These are phyloP conservation scores for Liolophura sinensis DNA, from an alignment of 1,140 invertebrate genomes.

Conservation along the genomic window DNA sequence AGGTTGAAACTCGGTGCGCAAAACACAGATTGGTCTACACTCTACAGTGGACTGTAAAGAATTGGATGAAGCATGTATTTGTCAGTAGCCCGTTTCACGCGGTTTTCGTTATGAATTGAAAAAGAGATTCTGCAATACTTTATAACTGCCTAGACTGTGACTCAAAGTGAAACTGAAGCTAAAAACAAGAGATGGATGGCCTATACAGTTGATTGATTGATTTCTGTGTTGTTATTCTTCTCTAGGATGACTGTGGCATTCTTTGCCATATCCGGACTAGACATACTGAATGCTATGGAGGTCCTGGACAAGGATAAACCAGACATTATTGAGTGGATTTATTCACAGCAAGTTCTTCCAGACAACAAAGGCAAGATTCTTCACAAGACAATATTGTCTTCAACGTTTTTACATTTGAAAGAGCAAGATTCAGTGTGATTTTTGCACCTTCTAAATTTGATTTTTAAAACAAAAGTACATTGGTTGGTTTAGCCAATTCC, in stretches of 20 bases:
- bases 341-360: constrained; percentile 78
- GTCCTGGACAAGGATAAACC: constrained; percentile 63
- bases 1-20: too few species aligned
- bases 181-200: background rate
- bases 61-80: too few species aligned
- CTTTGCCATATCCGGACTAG: constrained; percentile 87
- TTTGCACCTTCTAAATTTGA: too few species aligned
- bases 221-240: constrained; percentile 32
- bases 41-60: too few species aligned
- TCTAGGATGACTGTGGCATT: constrained; percentile 81
- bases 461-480: too few species aligned
- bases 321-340: constrained; percentile 88
- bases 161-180: constrained; percentile 5
- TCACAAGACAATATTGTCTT: background rate
- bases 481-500: too few species aligned
- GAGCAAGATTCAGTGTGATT: too few species aligned
- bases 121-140: background rate
- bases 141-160: background rate
- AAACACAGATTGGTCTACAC: too few species aligned
- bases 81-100: too few species aligned
- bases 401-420: background rate
- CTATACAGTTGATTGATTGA: background rate
- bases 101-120: too few species aligned
- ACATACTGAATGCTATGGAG: constrained; percentile 77
- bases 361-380: constrained; percentile 61